Conservation (phyloP, 2,797 vertebrate genomes). For the Meriones psammophilus region DNA sequence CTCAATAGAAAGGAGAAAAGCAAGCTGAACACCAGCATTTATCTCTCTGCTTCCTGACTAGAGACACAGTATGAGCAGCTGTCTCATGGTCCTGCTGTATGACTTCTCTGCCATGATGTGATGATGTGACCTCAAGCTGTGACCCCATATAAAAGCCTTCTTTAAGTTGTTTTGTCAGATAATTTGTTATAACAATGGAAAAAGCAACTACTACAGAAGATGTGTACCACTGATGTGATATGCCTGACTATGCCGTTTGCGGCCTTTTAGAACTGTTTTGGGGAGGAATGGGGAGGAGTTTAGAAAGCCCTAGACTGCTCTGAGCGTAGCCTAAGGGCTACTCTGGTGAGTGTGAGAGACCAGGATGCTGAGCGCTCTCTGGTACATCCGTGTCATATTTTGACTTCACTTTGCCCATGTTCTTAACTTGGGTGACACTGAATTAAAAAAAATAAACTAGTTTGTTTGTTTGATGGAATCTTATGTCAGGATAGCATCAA, state of each 20-base stretch:
- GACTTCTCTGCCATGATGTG: neutral
- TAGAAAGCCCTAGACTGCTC: neutral
- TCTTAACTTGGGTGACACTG: neutral
- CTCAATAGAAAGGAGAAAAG: neutral
- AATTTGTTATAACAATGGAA: neutral
- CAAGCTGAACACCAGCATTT: neutral
- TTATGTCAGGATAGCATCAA: neutral
- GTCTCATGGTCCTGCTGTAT: neutral
- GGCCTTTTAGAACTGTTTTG: neutral
- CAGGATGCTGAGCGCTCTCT: too few species aligned
- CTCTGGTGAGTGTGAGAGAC: neutral
- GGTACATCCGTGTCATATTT: neutral
- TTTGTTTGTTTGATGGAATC: neutral
- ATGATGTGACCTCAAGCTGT: neutral
- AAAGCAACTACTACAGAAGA: neutral
- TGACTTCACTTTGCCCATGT: neutral
- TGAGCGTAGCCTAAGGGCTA: neutral
- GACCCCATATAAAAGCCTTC: neutral
- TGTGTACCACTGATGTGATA: neutral
- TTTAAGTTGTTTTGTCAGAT: neutral
- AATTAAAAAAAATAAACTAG: neutral
- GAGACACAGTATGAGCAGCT: neutral
- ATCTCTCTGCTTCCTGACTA: neutral
- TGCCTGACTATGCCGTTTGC: neutral
- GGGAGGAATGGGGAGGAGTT: neutral